phyloP scores from a whole-genome alignment of 2,888 invertebrate species.

The Pachycephus smyrnensis region DNA sequence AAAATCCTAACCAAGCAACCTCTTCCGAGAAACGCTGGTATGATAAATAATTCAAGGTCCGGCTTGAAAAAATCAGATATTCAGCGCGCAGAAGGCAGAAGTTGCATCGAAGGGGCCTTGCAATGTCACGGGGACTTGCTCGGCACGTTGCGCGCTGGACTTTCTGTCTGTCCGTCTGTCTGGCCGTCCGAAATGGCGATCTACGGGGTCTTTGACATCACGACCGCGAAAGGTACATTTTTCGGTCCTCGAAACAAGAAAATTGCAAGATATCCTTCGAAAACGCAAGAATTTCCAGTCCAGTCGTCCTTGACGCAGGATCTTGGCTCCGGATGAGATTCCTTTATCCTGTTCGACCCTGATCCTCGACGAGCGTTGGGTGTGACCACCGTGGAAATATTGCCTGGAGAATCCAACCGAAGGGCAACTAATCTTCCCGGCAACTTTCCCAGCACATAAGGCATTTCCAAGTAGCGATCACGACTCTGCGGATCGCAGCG shows the following conservation, averaged over 20 bases:
- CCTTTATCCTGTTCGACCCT: not conserved
- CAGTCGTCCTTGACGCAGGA: constrained; percentile 7
- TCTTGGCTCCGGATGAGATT: not conserved
- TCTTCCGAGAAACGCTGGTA: constrained; percentile 12
- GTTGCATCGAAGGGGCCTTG: constrained; percentile 32
- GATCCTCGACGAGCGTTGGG: not conserved
- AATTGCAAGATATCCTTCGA: not conserved
- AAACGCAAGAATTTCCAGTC: constrained; percentile 8
- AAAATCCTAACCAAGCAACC: not conserved
- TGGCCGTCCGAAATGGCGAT: constrained; percentile 6
- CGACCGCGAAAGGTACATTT: constrained; percentile 9
- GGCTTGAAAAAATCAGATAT: constrained; percentile 29
- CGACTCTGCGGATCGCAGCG: not conserved
- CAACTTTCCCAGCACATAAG: not conserved
- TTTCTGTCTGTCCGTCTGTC: constrained; percentile 15
- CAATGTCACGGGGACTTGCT: constrained; percentile 33
- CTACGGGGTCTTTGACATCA: constrained; percentile 33
- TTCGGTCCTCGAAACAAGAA: not conserved
- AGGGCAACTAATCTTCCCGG: not conserved
- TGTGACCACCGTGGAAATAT: not conserved
- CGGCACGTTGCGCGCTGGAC: constrained; percentile 9
- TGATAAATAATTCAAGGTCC: constrained; percentile 42
- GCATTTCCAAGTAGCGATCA: not conserved
- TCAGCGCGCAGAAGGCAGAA: constrained; percentile 26
- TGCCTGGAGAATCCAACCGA: not conserved